These are phyloP conservation scores for Cenopis cana DNA, from an alignment of 2,888 invertebrate genomes.

Conservation along the genomic window DNA sequence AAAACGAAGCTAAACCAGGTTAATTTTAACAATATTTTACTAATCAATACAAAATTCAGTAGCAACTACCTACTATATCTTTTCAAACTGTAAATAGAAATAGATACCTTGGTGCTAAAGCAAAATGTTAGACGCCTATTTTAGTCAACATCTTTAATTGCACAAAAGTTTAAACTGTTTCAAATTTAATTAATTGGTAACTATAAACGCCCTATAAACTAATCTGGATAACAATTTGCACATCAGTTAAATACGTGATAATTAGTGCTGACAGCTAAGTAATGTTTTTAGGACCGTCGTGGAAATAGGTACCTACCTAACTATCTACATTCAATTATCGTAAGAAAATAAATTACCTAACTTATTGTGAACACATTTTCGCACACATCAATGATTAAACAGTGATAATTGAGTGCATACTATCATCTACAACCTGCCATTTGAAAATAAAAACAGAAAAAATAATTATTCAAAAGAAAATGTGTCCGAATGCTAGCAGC, in stretches of 20 bases:
- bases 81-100: neutral
- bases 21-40: neutral
- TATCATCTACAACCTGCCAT: neutral
- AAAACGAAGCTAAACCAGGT: neutral
- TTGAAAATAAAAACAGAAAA: neutral
- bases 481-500: slow-evolving; percentile 5
- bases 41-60: neutral
- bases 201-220: no score
- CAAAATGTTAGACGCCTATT: neutral
- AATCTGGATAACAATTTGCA: no score
- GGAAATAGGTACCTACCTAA: neutral
- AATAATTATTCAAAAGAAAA: slow-evolving; percentile 2
- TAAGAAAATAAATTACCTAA: neutral
- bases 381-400: neutral
- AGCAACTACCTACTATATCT: no score
- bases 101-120: neutral
- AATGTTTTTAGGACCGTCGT: neutral
- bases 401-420: slow-evolving; percentile 2
- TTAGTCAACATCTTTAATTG: neutral
- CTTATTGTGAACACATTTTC: neutral
- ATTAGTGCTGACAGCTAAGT: neutral
- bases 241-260: no score
- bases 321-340: neutral
- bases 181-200: neutral
- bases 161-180: neutral